Conservation (phyloP, 2,113 vertebrate species). For the Pelodiscus sinensis region DNA sequence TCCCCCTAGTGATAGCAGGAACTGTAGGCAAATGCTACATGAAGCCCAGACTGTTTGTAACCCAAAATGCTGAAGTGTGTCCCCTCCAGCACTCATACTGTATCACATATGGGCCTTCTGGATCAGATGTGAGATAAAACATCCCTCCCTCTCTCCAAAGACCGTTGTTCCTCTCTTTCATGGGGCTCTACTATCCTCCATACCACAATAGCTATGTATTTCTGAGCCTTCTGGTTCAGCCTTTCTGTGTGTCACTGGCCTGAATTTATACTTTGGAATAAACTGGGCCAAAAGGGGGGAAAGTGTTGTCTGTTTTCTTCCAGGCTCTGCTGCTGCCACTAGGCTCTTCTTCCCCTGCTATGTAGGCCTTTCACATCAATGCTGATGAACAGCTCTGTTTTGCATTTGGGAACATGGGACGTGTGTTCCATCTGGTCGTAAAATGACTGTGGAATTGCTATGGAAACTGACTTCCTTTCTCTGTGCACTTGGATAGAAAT, state of each 20-base stretch:
- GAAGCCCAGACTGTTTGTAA: background rate
- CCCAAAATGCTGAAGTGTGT: background rate
- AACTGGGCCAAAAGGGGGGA: background rate
- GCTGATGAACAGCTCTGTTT: constrained; percentile 14
- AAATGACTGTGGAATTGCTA: constrained; percentile 61
- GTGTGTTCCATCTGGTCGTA: constrained; percentile 30
- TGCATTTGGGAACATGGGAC: constrained; percentile 9
- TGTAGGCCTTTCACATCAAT: background rate
- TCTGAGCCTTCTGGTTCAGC: background rate
- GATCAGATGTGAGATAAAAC: background rate
- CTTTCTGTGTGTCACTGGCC: background rate
- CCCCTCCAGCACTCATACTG: background rate
- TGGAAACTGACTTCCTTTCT: constrained; percentile 60
- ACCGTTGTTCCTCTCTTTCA: constrained; percentile 43
- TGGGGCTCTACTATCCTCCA: background rate
- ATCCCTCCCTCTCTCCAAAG: constrained; percentile 18
- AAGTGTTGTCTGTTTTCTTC: background rate
- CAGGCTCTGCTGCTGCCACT: background rate
- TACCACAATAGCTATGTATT: background rate
- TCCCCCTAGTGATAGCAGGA: background rate
- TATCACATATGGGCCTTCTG: background rate
- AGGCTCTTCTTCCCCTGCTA: background rate
- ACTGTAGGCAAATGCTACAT: background rate
- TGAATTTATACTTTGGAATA: background rate
- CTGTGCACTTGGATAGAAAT: constrained; percentile 7